Conservation (phyloP, 2,113 vertebrate species). For the Circaetus gallicus region DNA sequence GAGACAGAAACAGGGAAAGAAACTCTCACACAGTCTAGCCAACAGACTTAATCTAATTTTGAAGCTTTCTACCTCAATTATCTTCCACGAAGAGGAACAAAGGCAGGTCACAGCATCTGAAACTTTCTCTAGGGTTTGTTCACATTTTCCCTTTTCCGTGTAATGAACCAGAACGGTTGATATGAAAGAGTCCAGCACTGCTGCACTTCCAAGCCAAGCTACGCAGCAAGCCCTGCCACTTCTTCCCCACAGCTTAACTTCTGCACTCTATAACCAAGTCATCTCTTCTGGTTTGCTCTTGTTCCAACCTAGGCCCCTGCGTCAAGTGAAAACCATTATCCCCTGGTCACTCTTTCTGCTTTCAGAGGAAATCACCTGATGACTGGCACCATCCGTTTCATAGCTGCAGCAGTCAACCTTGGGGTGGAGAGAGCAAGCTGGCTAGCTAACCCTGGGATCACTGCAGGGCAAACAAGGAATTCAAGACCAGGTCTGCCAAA, state of each 20-base stretch:
- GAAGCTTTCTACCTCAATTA: background rate
- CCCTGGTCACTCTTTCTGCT: background rate
- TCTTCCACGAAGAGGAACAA: background rate
- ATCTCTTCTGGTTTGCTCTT: background rate
- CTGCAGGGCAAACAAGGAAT: background rate
- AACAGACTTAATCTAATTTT: background rate
- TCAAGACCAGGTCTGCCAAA: background rate
- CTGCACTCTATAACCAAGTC: background rate
- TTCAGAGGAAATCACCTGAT: background rate
- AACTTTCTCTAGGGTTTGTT: background rate
- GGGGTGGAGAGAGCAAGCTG: no score
- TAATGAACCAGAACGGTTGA: background rate
- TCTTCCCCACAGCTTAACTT: background rate
- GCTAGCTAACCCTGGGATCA: no score
- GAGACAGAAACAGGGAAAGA: background rate
- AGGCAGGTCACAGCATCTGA: background rate
- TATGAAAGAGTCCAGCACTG: background rate
- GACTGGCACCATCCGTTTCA: no score
- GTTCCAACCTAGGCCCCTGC: background rate
- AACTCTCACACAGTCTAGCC: background rate
- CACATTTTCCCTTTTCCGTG: background rate
- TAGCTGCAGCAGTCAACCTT: background rate
- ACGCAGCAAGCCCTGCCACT: background rate
- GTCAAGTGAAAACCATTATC: background rate
- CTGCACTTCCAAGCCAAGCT: background rate